Percentiles rank a stretch among this genome's conserved stretches.
Conservation (phyloP, 2,888 invertebrate species). For the Tinea trinotella region DNA sequence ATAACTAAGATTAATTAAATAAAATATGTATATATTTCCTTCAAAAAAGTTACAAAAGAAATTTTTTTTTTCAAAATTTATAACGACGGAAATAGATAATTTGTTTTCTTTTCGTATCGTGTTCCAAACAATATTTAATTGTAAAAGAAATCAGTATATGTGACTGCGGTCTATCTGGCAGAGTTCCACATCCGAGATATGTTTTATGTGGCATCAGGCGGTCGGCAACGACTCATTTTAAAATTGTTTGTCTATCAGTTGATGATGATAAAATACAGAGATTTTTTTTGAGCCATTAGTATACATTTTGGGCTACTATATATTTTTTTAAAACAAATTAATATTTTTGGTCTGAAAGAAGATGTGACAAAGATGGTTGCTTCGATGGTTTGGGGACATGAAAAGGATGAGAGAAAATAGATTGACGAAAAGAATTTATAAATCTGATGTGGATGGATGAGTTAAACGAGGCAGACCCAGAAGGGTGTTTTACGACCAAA, state of each 20-base stretch:
- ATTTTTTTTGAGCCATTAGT: background rate
- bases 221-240: conserved; percentile 11
- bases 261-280: conserved; percentile 18
- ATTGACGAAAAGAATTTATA: too few species aligned
- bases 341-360: too few species aligned
- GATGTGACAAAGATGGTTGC: too few species aligned
- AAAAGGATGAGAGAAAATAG: too few species aligned
- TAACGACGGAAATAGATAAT: conserved; percentile 15
- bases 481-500: too few species aligned
- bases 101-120: conserved; percentile 16
- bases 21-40: too few species aligned
- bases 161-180: conserved; percentile 11
- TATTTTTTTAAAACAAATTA: background rate
- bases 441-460: too few species aligned
- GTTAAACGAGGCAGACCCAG: too few species aligned
- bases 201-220: conserved; percentile 18
- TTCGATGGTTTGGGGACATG: too few species aligned
- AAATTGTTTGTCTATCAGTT: conserved; percentile 19
- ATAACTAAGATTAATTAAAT: too few species aligned
- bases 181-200: conserved; percentile 18
- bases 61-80: conserved; percentile 1
- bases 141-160: conserved; percentile 11
- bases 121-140: conserved; percentile 18
- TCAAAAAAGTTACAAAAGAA: too few species aligned
- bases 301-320: background rate